Evolutionary conservation across 2,113 vertebrate genomes (phyloP), one percentile per base, ranked within the genome.

Genomic region (Megalops atlanticus): DNA sequence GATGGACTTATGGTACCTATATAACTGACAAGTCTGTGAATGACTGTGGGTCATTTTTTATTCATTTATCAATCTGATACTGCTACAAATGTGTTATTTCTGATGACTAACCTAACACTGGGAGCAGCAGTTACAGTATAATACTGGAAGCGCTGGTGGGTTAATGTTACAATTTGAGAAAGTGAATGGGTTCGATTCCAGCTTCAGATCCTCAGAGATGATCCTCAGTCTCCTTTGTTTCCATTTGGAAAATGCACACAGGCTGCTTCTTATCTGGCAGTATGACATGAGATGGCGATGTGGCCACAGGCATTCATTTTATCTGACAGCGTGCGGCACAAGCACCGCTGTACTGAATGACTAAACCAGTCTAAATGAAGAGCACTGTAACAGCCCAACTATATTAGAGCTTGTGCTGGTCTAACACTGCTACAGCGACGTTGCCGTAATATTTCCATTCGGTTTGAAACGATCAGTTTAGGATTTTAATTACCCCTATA

Each of bases 401-500:
- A n/a, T n/a, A 27, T 64, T 64, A 64, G 31, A 64, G 58, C n/a
- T 2, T 2, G 27, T 24, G n/a, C 58, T 31, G 31, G 58, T 11
- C 24, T 64, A 64, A 31, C 58, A 24, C 24, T 2, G 4, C 43
- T 45, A 10, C 43, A 27, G 8, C 40, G 31, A 74, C 70, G 36
- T 74, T 39, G 39, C 31, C n/a, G 18, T 68, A 38, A 24, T 31
- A 6, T 74, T 58, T 74, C 71, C 21, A 16, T 5, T 91, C 94
- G 93, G 93, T 94, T 93, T 95, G 93, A 92, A 93, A 92, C 93
- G 93, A 94, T 92, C 94, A 95, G 95, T 95, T 94, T 94, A 92
- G 93, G 94, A 93, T 95, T 95, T 95, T 96, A 95, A 95, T 94
- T 95, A 95, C 95, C 92, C 94, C 91, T 94, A 90, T 92, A 94